A percentile compares a stretch with the other conserved stretches of the same genome.
Evolutionary conservation across 2,797 vertebrate species (phyloP).

Genomic region (Gouania willdenowi): DNA sequence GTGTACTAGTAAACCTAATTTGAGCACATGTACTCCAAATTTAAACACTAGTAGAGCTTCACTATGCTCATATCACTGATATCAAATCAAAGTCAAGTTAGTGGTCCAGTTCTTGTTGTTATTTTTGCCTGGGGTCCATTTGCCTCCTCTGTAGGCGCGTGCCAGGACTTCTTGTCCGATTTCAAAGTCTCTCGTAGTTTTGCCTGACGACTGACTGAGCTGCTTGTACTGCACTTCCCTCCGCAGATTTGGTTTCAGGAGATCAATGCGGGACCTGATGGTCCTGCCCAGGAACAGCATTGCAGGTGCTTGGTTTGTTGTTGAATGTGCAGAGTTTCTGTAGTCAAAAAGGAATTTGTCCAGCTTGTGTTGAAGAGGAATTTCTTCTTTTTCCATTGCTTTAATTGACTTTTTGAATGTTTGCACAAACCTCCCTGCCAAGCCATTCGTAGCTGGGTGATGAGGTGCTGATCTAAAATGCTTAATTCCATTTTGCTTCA

Average conservation of each 20-base stretch:
- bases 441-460: neutral
- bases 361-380: neutral
- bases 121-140: conserved; percentile 3
- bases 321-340: neutral
- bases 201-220: neutral
- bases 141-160: neutral
- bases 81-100: too few species aligned
- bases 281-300: neutral
- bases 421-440: neutral
- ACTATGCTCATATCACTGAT: too few species aligned
- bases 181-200: neutral
- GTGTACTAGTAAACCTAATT: too few species aligned
- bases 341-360: neutral
- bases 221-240: neutral
- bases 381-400: neutral
- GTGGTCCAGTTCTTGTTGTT: too few species aligned
- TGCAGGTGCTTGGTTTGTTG: neutral
- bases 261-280: neutral
- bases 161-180: neutral
- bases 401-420: neutral
- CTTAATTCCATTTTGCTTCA: neutral
- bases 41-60: too few species aligned
- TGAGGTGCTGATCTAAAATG: neutral
- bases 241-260: neutral
- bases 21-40: too few species aligned